Conservation (phyloP, 2,797 vertebrate species). For the Nyctibius grandis region DNA sequence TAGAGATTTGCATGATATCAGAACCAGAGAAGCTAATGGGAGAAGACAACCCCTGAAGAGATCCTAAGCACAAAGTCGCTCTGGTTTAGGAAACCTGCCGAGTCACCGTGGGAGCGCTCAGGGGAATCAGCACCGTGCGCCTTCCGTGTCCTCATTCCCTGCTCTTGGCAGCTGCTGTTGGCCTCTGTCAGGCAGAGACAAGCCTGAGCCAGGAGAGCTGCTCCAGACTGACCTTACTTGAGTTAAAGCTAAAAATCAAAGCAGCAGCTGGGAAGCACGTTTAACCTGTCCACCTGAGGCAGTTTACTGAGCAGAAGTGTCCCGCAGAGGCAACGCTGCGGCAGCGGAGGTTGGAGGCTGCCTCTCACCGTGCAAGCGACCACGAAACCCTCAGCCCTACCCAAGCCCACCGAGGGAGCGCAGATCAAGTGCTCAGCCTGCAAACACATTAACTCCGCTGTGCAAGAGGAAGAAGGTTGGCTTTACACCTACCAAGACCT, state of each 20-base stretch:
- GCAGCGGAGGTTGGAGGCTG: not conserved
- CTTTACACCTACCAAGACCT: not conserved
- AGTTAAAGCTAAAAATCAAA: not conserved
- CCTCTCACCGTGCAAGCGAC: accelerated
- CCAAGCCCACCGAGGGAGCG: accelerated
- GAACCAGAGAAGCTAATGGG: not conserved
- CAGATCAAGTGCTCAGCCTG: not conserved
- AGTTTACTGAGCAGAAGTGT: not conserved
- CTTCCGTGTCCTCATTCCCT: not conserved
- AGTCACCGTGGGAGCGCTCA: not conserved
- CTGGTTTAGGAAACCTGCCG: not conserved
- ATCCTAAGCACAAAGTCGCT: not conserved
- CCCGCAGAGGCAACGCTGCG: not conserved
- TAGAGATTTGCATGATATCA: not conserved
- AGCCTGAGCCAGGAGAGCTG: not conserved
- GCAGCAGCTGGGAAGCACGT: not conserved
- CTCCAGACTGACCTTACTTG: not conserved
- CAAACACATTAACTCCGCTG: not conserved
- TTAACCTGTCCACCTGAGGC: not conserved
- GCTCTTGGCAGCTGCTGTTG: not conserved
- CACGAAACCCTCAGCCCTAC: not conserved
- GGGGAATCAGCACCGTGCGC: not conserved
- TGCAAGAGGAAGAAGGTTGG: not conserved
- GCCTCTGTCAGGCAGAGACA: not conserved
- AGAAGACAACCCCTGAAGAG: not conserved